Base-by-base conservation (phyloP, 2,888 invertebrate species). In the Diaphora mendica region DNA sequence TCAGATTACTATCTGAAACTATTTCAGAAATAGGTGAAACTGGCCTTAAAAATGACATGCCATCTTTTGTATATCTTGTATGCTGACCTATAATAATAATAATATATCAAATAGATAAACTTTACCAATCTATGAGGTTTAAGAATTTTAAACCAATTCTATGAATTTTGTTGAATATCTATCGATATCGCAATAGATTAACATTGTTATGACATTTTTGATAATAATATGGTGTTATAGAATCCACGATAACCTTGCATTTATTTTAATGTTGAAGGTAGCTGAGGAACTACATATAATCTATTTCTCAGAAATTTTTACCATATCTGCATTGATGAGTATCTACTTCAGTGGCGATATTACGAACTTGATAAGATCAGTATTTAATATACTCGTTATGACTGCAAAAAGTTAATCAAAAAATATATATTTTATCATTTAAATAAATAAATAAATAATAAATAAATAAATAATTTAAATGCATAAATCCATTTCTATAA, bases 41-140 rank as follows among this genome's bases (percentile, higher is more conserved):
- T 4, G 23, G 23, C 51, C 23, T 9, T 48, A 20, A 48, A 48
- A 48, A 7, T 17, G 17, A 20, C 3, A 17, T 48, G 5, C 48
- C 17, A 48, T 20, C 9, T 17, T 3, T 44, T 13, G n/a, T n/a
- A n/a, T 15, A 44, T 44, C 13, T 48, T 17, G 20, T 20, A 5
- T 20, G 15, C 55, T 55, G 55, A 30, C 26, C 30, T 30, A n/a
- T n/a, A n/a, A n/a, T n/a, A n/a, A n/a, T n/a, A n/a, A n/a, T n/a
- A n/a, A 62, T 11, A 62, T 62, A 13, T 74, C 48, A 70, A 23
- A 70, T 44, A 39, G 42, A 33, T 20, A 35, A 51, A 62, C 30
- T 30, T 30, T 62, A 30, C 26, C 15, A 30, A 62, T 62, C 62
- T 30, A 30, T 62, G 62, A 62, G 15, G 7, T 30, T 62, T 17